Percentiles rank a stretch among this genome's conserved stretches.
These are phyloP conservation scores for Barnardius zonarius DNA, from an alignment of 2,113 vertebrate species.

Conservation along the genomic window DNA sequence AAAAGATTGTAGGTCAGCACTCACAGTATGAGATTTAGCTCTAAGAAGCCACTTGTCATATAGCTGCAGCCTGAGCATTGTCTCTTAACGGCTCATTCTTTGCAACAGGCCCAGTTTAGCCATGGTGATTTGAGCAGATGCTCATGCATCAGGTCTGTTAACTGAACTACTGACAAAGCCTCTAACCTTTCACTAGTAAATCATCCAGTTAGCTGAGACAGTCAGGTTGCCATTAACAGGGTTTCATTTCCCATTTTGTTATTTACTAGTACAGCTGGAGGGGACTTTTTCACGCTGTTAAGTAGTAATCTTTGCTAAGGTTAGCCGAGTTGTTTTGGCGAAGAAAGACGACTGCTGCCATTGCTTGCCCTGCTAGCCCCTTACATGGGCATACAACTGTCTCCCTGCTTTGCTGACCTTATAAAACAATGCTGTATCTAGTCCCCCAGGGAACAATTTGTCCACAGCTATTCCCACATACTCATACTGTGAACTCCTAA, in stretches of 20 bases:
- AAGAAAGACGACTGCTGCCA: conserved; percentile 12
- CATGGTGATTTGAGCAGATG: neutral
- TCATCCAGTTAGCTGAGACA: conserved; percentile 10
- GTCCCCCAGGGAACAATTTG: conserved; percentile 29
- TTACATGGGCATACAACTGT: conserved; percentile 20
- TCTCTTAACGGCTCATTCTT: neutral
- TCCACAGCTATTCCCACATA: conserved; percentile 46
- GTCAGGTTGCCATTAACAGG: neutral
- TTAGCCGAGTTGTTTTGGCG: conserved; percentile 17
- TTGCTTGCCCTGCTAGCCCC: conserved; percentile 37
- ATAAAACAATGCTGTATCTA: conserved; percentile 26
- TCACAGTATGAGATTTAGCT: conserved; percentile 22
- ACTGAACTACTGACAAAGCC: neutral
- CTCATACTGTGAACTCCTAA: conserved; percentile 32
- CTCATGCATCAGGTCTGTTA: neutral
- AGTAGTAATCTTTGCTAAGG: conserved; percentile 49
- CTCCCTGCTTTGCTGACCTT: conserved; percentile 44
- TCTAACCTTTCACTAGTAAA: conserved; percentile 6
- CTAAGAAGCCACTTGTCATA: conserved; percentile 18
- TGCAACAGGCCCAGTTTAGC: neutral
- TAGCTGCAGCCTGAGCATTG: neutral
- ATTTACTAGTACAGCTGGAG: conserved; percentile 58
- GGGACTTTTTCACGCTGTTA: conserved; percentile 44
- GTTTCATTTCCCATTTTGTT: conserved; percentile 59
- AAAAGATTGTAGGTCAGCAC: conserved; percentile 6